Evolutionary conservation across 2,888 invertebrate species (phyloP).

Genomic region (Hecatera dysodea): DNA sequence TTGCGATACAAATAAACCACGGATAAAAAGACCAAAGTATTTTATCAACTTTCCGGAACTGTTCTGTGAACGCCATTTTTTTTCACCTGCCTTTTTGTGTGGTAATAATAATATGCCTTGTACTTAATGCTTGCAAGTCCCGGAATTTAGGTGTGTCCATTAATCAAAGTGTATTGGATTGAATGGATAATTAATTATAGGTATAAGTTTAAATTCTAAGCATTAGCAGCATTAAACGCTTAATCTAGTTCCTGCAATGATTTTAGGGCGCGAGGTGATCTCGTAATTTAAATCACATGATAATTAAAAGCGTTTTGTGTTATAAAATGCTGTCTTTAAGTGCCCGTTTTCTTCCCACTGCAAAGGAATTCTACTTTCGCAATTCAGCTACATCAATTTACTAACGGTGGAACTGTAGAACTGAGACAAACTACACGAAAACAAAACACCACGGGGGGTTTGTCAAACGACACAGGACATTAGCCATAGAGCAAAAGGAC

Average conservation of each 20-base stretch:
- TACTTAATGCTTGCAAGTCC: constrained; percentile 49
- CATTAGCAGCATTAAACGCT: constrained; percentile 30
- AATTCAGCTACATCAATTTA: constrained; percentile 42
- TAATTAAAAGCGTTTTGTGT: constrained; percentile 33
- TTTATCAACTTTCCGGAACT: constrained; percentile 37
- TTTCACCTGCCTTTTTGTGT: constrained; percentile 19
- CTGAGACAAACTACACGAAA: constrained; percentile 47
- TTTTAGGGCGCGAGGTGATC: constrained; percentile 35
- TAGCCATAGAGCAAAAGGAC: constrained; percentile 51
- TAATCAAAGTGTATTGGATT: constrained; percentile 62
- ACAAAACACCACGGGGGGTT: constrained; percentile 49
- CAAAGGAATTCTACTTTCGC: constrained; percentile 32
- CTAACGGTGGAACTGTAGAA: constrained; percentile 37
- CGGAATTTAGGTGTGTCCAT: constrained; percentile 55
- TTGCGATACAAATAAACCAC: constrained; percentile 39
- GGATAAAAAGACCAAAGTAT: constrained; percentile 25
- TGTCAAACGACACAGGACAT: constrained; percentile 54
- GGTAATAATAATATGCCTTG: constrained; percentile 34
- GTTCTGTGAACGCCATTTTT: constrained; percentile 17
- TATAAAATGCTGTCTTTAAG: constrained; percentile 11
- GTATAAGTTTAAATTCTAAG: constrained; percentile 40
- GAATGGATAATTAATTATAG: constrained; percentile 58
- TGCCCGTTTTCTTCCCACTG: constrained; percentile 27
- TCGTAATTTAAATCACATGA: constrained; percentile 33
- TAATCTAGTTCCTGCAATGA: constrained; percentile 54